phyloP scores from a whole-genome alignment of 92 coral and sea anemone genomes.

The Actinostola sp. region DNA sequence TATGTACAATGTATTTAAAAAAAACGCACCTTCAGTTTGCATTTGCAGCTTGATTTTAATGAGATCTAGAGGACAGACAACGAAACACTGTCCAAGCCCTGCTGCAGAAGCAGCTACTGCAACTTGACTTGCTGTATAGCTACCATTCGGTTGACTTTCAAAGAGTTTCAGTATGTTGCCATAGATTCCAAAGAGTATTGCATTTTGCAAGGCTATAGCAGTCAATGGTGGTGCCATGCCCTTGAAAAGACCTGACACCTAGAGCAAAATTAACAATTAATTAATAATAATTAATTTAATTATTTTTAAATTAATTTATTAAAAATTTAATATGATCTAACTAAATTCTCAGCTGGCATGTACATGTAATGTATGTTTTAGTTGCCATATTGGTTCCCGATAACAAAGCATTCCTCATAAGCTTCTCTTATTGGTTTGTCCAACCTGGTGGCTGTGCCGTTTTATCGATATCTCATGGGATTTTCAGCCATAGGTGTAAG shows the following conservation, averaged over 20 bases:
- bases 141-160: constrained; percentile 40
- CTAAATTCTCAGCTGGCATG: too few relatives aligned
- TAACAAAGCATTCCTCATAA: too few relatives aligned
- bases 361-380: too few relatives aligned
- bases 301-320: too few relatives aligned
- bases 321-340: too few relatives aligned
- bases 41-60: constrained; percentile 92
- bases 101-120: constrained; percentile 88
- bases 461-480: too few relatives aligned
- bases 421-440: too few relatives aligned
- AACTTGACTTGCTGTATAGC: constrained; percentile 49
- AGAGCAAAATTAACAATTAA: neutral
- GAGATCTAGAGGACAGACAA: constrained; percentile 84
- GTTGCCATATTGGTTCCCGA: too few relatives aligned
- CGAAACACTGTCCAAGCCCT: constrained; percentile 75
- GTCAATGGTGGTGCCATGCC: constrained; percentile 84
- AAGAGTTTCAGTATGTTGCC: constrained; percentile 72
- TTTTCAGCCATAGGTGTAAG: too few relatives aligned
- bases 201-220: constrained; percentile 81
- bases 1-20: neutral
- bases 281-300: constrained; percentile 1
- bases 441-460: too few relatives aligned
- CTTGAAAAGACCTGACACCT: constrained; percentile 83
- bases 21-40: constrained; percentile 85
- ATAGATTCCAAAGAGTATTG: constrained; percentile 69